phyloP scores from a whole-genome alignment of 1,140 invertebrate species.

The Drepana arcuata region DNA sequence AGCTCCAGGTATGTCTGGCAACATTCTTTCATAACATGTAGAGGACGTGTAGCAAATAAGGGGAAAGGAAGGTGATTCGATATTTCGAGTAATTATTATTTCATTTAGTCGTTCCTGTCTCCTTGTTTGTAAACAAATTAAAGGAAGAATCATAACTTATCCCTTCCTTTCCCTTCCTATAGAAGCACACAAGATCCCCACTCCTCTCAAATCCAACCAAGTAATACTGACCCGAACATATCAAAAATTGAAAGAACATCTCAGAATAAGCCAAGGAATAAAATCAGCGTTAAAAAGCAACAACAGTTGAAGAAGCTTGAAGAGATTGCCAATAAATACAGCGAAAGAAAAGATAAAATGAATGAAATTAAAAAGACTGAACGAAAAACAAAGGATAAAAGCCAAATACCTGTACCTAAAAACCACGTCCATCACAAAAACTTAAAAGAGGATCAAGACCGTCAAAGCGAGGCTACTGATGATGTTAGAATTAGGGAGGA shows the following conservation, averaged over 20 bases:
- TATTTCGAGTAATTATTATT: constrained; percentile 11
- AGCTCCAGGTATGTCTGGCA: constrained; percentile 40
- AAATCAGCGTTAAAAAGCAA: constrained; percentile 37
- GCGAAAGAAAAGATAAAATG: constrained; percentile 28
- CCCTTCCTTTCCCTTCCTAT: constrained; percentile 61
- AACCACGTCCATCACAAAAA: no score
- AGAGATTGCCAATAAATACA: constrained; percentile 46
- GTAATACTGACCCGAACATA: constrained; percentile 29
- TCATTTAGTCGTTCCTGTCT: constrained; percentile 45
- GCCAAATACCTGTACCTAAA: constrained; percentile 1
- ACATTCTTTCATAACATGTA: neutral
- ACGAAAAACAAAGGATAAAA: constrained; percentile 1
- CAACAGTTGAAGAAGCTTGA: constrained; percentile 51
- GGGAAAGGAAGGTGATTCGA: constrained; percentile 57
- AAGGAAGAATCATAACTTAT: constrained; percentile 14
- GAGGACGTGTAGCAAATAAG: constrained; percentile 49
- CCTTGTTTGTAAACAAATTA: constrained; percentile 50
- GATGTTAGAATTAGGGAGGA: no score
- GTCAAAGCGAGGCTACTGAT: no score
- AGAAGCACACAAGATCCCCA: constrained; percentile 44
- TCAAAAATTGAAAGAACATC: constrained; percentile 20
- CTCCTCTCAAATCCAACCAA: constrained; percentile 19
- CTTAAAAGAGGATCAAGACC: no score
- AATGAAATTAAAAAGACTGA: constrained; percentile 10
- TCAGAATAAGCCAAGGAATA: constrained; percentile 30